phyloP scores from a whole-genome alignment of 2,888 invertebrate species.

The Pollenia griseotomentosa region DNA sequence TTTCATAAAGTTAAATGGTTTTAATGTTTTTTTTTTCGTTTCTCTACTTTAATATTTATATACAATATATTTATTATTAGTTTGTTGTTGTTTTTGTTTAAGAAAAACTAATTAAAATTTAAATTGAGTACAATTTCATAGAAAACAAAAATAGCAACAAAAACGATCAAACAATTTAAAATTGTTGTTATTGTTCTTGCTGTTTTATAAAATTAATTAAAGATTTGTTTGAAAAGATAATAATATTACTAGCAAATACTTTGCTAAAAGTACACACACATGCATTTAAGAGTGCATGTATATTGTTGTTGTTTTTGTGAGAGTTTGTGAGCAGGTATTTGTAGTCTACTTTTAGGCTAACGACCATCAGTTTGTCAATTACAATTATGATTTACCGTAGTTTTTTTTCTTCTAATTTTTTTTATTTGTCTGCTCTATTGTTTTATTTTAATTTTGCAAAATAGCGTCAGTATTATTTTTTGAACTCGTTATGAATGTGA shows the following conservation, averaged over 20 bases:
- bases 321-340: conserved; percentile 13
- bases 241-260: neutral
- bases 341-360: conserved; percentile 64
- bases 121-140: conserved; percentile 62
- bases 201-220: conserved; percentile 68
- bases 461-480: conserved; percentile 13
- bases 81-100: conserved; percentile 49
- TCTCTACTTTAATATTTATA: conserved; percentile 7
- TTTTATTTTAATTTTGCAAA: conserved; percentile 8
- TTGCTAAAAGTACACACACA: neutral
- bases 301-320: neutral
- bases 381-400: conserved; percentile 62
- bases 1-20: conserved; percentile 68
- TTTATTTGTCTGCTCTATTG: neutral
- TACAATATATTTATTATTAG: conserved; percentile 17
- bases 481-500: conserved; percentile 19
- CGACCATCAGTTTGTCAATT: conserved; percentile 61
- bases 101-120: conserved; percentile 73
- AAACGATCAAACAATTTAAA: conserved; percentile 37
- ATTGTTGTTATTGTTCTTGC: conserved; percentile 30
- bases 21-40: conserved; percentile 41
- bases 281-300: neutral
- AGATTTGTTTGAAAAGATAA: conserved; percentile 66
- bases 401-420: neutral
- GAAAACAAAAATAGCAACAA: conserved; percentile 1